phyloP scores from a whole-genome alignment of 2,797 vertebrate species.

The Phataginus tetradactyla region DNA sequence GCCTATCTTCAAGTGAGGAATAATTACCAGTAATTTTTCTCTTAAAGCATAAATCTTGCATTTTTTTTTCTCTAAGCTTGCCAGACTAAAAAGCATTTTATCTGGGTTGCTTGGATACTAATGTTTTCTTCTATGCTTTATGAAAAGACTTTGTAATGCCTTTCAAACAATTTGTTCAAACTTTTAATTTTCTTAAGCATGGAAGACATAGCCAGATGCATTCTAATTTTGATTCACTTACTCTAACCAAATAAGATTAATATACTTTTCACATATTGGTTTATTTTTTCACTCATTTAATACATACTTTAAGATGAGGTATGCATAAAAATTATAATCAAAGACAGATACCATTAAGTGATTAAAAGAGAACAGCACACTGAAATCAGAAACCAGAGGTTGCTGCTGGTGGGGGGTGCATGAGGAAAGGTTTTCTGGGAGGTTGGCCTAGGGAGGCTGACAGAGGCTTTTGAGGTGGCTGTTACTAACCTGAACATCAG shows the following conservation, averaged over 20 bases:
- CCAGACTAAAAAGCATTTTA: slow-evolving; percentile 49
- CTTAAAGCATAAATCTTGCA: slow-evolving; percentile 22
- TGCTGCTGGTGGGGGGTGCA: not conserved
- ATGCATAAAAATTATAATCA: slow-evolving; percentile 4
- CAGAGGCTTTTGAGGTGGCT: not conserved
- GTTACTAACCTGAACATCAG: not conserved
- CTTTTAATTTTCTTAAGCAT: slow-evolving; percentile 66
- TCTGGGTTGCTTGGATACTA: slow-evolving; percentile 75
- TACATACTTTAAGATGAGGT: slow-evolving; percentile 6
- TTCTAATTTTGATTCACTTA: slow-evolving; percentile 62
- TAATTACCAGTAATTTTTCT: slow-evolving; percentile 64
- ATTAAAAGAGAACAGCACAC: not conserved
- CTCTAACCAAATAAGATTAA: not conserved
- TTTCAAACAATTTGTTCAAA: slow-evolving; percentile 66
- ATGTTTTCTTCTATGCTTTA: slow-evolving; percentile 70
- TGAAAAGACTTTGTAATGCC: slow-evolving; percentile 58
- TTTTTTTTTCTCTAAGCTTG: not conserved
- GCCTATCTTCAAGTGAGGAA: not conserved
- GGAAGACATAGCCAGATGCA: slow-evolving; percentile 23
- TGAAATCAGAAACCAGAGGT: not conserved
- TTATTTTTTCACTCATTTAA: slow-evolving; percentile 21
- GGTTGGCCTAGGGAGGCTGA: not conserved
- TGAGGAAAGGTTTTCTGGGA: not conserved
- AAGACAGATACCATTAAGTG: not conserved
- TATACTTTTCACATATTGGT: not conserved